Evolutionary conservation across 2,888 invertebrate genomes (phyloP).

Genomic region (Zelleria hepariella): DNA sequence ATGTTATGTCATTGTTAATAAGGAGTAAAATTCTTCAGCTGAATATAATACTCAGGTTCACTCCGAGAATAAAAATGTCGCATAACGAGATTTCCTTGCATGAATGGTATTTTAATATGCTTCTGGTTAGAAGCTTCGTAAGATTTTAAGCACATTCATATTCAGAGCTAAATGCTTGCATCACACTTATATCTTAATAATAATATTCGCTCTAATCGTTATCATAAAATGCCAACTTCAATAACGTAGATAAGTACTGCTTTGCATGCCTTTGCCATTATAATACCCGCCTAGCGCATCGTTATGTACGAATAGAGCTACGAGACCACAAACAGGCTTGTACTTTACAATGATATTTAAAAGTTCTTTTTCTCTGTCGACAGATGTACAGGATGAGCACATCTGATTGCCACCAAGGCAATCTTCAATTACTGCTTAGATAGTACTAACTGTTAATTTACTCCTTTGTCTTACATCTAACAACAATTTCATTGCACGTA

Average conservation of each 20-base stretch:
- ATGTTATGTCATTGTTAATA: too few species aligned
- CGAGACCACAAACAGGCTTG: neutral
- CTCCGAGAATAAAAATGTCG: too few species aligned
- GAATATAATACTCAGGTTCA: too few species aligned
- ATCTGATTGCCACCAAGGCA: slow-evolving; percentile 70
- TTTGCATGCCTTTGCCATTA: neutral
- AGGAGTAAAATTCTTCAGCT: too few species aligned
- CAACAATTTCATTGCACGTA: neutral
- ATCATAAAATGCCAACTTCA: too few species aligned
- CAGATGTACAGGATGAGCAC: slow-evolving; percentile 84
- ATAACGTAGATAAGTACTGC: neutral
- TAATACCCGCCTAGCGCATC: neutral
- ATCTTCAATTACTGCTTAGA: slow-evolving; percentile 23
- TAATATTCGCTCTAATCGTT: too few species aligned
- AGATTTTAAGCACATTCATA: neutral
- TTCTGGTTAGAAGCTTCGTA: neutral
- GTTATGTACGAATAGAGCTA: neutral
- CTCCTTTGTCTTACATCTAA: neutral
- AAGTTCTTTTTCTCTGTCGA: slow-evolving; percentile 72
- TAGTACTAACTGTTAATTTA: neutral
- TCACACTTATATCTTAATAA: too few species aligned
- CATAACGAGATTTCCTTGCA: slow-evolving; percentile 72
- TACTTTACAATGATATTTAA: too few species aligned
- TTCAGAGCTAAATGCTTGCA: too few species aligned
- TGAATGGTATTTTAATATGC: slow-evolving; percentile 43